These are phyloP conservation scores for Marcusenius ussheri DNA, from an alignment of 2,113 vertebrate species.

Conservation along the genomic window DNA sequence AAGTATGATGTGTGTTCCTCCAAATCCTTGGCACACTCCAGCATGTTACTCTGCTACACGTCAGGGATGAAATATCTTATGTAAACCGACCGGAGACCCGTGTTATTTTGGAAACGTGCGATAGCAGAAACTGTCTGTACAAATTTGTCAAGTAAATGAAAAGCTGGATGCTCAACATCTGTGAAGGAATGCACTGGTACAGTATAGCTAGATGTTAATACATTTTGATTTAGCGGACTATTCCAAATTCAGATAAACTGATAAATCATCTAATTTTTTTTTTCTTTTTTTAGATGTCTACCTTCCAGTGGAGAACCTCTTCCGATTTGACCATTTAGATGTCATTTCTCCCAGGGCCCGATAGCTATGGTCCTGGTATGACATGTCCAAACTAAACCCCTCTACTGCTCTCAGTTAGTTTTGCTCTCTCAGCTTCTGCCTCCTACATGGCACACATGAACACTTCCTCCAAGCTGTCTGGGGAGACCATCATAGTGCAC, in stretches of 20 bases:
- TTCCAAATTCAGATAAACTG: background rate
- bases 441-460: conserved; percentile 65
- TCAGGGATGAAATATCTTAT: background rate
- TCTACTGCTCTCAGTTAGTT: background rate
- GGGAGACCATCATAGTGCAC: conserved; percentile 93
- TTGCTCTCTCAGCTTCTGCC: background rate
- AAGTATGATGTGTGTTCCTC: background rate
- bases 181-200: background rate
- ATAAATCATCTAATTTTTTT: background rate
- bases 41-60: background rate
- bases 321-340: background rate
- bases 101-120: background rate
- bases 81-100: background rate
- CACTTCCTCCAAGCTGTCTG: conserved; percentile 83
- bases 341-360: conserved; percentile 20
- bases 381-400: conserved; percentile 28
- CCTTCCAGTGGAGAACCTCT: background rate
- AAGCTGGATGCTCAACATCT: background rate
- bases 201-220: background rate
- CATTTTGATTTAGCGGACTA: background rate
- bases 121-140: background rate
- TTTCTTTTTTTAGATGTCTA: conserved; percentile 17
- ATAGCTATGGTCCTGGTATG: conserved; percentile 14
- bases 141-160: background rate
- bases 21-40: background rate